Conservation (phyloP, 2,113 vertebrate species). For the Solenodon paradoxus region DNA sequence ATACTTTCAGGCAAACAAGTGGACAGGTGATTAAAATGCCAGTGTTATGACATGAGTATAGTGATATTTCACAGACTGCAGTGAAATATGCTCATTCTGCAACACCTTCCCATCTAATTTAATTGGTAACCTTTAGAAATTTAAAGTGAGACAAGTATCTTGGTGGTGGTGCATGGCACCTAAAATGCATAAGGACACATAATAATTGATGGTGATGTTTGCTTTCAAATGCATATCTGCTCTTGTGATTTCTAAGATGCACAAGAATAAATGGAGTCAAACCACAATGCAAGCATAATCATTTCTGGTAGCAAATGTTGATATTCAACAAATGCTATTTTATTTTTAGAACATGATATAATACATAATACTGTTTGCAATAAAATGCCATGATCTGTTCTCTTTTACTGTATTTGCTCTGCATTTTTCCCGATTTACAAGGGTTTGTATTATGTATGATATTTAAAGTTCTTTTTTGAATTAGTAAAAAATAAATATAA, state of each 20-base stretch:
- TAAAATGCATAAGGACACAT: too few relatives aligned
- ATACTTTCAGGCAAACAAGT: neutral
- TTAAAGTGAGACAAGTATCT: neutral
- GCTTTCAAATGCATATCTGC: neutral
- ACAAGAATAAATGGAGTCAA: neutral
- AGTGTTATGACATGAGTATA: too few relatives aligned
- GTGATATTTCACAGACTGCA: neutral
- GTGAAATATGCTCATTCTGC: neutral
- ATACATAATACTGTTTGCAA: neutral
- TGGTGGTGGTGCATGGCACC: neutral
- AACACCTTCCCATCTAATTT: neutral
- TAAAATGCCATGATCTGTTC: neutral
- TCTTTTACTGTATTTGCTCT: neutral
- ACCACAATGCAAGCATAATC: rapidly evolving
- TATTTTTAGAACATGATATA: neutral
- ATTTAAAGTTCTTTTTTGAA: neutral
- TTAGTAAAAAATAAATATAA: neutral
- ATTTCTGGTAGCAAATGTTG: neutral
- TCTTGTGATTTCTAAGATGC: neutral
- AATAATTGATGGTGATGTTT: rapidly evolving
- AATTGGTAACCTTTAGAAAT: neutral
- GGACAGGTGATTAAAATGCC: neutral
- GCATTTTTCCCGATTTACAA: neutral
- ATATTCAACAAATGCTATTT: neutral
- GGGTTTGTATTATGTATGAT: neutral